Evolutionary conservation across 2,888 invertebrate species (phyloP).

Genomic region (Latrodectus hesperus): DNA sequence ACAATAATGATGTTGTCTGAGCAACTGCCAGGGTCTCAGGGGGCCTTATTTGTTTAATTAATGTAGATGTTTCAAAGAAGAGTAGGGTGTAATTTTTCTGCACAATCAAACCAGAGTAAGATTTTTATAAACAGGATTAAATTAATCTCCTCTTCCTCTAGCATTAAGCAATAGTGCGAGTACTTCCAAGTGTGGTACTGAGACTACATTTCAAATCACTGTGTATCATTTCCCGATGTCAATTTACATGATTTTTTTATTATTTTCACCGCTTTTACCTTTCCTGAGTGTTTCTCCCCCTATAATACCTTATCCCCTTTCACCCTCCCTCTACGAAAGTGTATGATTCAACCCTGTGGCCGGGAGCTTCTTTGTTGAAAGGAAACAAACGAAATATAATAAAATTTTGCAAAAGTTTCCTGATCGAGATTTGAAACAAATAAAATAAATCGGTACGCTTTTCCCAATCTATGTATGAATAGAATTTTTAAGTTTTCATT

Average conservation of each 20-base stretch:
- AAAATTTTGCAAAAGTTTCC: too few species aligned
- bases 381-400: slow-evolving; percentile 5
- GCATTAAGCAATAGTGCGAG: too few species aligned
- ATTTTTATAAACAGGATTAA: slow-evolving; percentile 65
- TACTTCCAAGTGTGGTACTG: neutral
- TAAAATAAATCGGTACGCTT: slow-evolving; percentile 18
- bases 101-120: slow-evolving; percentile 46
- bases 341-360: slow-evolving; percentile 9
- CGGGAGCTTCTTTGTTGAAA: slow-evolving; percentile 26
- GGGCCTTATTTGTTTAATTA: slow-evolving; percentile 68
- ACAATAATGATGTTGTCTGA: slow-evolving; percentile 55
- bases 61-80: slow-evolving; percentile 63
- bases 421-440: too few species aligned
- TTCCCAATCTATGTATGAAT: slow-evolving; percentile 30
- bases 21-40: slow-evolving; percentile 32
- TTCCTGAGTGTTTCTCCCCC: neutral
- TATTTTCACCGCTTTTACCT: slow-evolving; percentile 10
- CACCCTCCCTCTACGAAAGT: too few species aligned
- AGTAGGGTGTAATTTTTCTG: slow-evolving; percentile 39
- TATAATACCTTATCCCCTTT: too few species aligned
- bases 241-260: slow-evolving; percentile 11
- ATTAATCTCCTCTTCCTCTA: neutral
- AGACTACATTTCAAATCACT: slow-evolving; percentile 18
- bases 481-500: slow-evolving; percentile 36
- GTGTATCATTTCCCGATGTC: slow-evolving; percentile 49